Evolutionary conservation across 1,140 invertebrate species (phyloP).

Genomic region (Ruditapes philippinarum): DNA sequence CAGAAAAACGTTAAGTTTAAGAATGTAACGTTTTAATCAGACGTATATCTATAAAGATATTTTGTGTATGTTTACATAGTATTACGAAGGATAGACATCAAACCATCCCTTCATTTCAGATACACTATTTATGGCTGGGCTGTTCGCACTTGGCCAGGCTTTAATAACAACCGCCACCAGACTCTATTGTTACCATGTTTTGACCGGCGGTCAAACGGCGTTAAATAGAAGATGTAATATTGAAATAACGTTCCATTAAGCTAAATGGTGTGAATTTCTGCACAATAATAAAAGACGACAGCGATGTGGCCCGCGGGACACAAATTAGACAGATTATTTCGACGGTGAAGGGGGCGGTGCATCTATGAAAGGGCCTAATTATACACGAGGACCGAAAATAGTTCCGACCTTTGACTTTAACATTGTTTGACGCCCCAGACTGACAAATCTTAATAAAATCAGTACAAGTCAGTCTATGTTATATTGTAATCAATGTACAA

Average conservation of each 20-base stretch:
- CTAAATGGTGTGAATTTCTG: constrained; percentile 34
- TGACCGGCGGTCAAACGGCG: constrained; percentile 24
- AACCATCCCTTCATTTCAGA: too few relatives aligned
- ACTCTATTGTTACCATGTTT: constrained; percentile 20
- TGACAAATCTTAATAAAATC: not conserved
- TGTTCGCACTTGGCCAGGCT: too few relatives aligned
- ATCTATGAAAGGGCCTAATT: not conserved
- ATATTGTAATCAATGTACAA: too few relatives aligned
- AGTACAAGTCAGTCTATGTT: too few relatives aligned
- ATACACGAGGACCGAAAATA: not conserved
- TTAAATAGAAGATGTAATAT: constrained; percentile 23
- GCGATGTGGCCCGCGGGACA: constrained; percentile 10
- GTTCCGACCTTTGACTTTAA: constrained; percentile 4
- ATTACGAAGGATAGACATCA: too few relatives aligned
- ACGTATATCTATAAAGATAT: too few relatives aligned
- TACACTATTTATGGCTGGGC: too few relatives aligned
- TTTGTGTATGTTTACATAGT: too few relatives aligned
- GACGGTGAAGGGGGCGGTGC: not conserved
- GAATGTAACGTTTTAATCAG: too few relatives aligned
- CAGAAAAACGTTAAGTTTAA: too few relatives aligned
- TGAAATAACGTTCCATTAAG: not conserved
- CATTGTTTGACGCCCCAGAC: not conserved
- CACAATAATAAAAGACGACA: constrained; percentile 5
- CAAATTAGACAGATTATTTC: constrained; percentile 29
- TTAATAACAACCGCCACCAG: not conserved